Base-by-base conservation (phyloP, 2,888 invertebrate species). In the Coecobrya sp. region DNA sequence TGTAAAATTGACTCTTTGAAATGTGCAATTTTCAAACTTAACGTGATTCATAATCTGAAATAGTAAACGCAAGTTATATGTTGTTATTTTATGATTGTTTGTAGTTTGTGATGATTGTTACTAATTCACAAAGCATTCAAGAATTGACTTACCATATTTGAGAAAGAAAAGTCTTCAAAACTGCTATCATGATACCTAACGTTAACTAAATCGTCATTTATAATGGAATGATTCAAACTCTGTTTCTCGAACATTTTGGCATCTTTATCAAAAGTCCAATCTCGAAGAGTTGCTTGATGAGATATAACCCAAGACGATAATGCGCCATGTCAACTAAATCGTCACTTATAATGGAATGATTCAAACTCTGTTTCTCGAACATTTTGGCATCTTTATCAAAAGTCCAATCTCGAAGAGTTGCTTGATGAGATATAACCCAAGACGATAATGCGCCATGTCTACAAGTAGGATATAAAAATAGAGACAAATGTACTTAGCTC, bases 1-100 rank as follows among this genome's bases (percentile, higher is more conserved):
- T 45, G 97, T 96, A 95, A 98, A 97, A 94, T 97, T 97, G 3
- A 97, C 97, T 68, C 97, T 97, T n/a, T 96, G 96, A 95, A 98
- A 97, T 7, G 97, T 96, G 95, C 98, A 97, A 95, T 97, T 97
- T 94, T 96, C 96, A 95, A 98, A 98, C 91, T 97, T 96, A 25
- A 97, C 97, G 95, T 98, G 97, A 92, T 97, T 97, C 95, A 98
- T 94, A 86, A 95, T 93, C 94, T 94, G 89, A 19, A 52, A 59
- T 30, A 1, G 30, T 22, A 1, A 52, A 55, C 52, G 55, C 62
- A 62, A 19, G 19, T 45, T 27, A 19, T 45, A 27, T 25, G 13
- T 27, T 42, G 16, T 13, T 16, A 62, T 42, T 55, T 25, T 3
- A 55, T 27, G 25, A 49, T 16, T n/a, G n/a, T n/a, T n/a, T n/a